Base-by-base conservation (phyloP, 2,113 vertebrate genomes). In the Trochalopteron elliotii region DNA sequence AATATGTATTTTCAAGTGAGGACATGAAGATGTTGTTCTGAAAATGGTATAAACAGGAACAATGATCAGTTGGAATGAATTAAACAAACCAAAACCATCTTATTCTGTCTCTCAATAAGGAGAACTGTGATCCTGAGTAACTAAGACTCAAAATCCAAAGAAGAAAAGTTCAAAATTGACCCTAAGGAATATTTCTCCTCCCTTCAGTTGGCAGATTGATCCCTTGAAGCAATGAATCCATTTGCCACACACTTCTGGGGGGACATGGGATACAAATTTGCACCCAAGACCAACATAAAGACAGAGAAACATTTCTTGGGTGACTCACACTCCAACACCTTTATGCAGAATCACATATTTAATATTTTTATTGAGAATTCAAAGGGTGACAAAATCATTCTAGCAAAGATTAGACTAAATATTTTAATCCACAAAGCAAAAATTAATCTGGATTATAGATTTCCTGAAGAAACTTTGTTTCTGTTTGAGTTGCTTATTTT, bases 1-100 rank as follows among this genome's bases (percentile, higher is more conserved):
- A 68, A 69, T 5, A 19, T 0, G 1, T 0, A 9, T 77, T 65
- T 64, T 28, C 31, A 59, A 65, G 14, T 9, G n/a, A 55, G 27
- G 24, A n/a, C 12, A 9, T 10, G 39, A 75, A 83, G 15, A 18
- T 27, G 4, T 6, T 60, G 11, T 24, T 56, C 25, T 23, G 30
- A 13, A 77, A 23, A 30, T 15, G 4, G 16, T 12, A 35, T 10
- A 28, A 89, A 14, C 1, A 39, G 5, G 8, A 55, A 18, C 30
- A 50, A 17, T 0, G 1, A 59, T 15, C 12, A 39, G 3, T 5
- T 37, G 49, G 22, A 92, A 40, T 3, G 2, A 67, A 70, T 12
- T 8, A 42, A 69, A 13, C 13, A 82, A 71, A 60, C 13, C 4
- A 15, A 56, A 47, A 10, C 4, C 10, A 50, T 21, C 23, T 42